These are phyloP conservation scores for Oryzias javanicus DNA, from an alignment of 2,113 vertebrate genomes.

Conservation along the genomic window DNA sequence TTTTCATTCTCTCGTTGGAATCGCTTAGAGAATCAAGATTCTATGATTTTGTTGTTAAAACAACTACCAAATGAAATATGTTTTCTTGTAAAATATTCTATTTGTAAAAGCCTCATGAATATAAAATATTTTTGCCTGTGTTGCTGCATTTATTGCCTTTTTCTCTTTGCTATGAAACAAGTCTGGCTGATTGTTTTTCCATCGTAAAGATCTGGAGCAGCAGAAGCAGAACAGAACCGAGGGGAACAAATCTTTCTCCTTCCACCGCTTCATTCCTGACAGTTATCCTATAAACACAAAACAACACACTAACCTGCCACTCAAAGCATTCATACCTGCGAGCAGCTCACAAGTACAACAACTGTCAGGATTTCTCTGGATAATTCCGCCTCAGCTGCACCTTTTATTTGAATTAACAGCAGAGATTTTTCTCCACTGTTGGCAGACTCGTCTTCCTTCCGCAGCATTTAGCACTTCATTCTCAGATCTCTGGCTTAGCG, in stretches of 20 bases:
- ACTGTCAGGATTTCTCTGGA: not conserved
- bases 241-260: conserved; percentile 3
- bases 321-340: conserved; percentile 9
- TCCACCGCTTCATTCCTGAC: conserved; percentile 27
- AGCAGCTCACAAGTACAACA: conserved; percentile 4
- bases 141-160: too few relatives aligned
- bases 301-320: conserved; percentile 39
- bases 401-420: not conserved
- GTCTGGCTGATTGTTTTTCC: not conserved
- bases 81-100: too few relatives aligned
- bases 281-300: conserved; percentile 33
- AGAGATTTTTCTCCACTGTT: conserved; percentile 7
- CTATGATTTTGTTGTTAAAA: too few relatives aligned
- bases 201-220: conserved; percentile 13
- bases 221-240: not conserved
- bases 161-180: too few relatives aligned
- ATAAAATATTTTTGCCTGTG: too few relatives aligned
- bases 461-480: conserved; percentile 10
- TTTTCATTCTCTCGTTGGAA: too few relatives aligned
- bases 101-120: too few relatives aligned
- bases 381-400: not conserved
- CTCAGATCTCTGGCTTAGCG: conserved; percentile 11
- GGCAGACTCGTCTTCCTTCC: conserved; percentile 7
- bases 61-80: too few relatives aligned
- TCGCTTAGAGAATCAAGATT: too few relatives aligned